Evolutionary conservation across 2,888 invertebrate species (phyloP).

Genomic region (Palloptera scutellata): DNA sequence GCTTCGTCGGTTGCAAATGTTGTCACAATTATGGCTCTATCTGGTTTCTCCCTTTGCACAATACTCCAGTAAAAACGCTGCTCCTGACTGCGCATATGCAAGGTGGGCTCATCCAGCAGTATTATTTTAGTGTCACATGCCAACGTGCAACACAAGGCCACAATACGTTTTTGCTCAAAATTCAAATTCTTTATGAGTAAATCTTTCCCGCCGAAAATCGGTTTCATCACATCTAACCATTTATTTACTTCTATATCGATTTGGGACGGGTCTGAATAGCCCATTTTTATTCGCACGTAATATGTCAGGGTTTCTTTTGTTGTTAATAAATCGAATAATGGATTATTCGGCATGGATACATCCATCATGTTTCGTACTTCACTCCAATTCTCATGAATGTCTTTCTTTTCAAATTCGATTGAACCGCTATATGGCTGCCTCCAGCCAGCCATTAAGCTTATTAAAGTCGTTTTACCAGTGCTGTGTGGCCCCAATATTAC

Average conservation of each 20-base stretch:
- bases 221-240: constrained; percentile 71
- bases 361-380: constrained; percentile 73
- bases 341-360: constrained; percentile 82
- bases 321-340: constrained; percentile 79
- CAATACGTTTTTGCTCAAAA: constrained; percentile 76
- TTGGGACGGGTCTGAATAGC: constrained; percentile 51
- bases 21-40: constrained; percentile 79
- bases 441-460: constrained; percentile 86
- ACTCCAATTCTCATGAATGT: constrained; percentile 69
- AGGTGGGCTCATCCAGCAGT: constrained; percentile 53
- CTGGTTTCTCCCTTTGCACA: constrained; percentile 73
- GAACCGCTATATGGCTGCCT: constrained; percentile 71
- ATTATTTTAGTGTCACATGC: constrained; percentile 71
- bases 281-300: constrained; percentile 73
- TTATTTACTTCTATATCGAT: constrained; percentile 69
- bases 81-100: constrained; percentile 74
- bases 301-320: constrained; percentile 82
- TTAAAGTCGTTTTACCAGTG: constrained; percentile 90
- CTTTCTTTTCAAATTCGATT: constrained; percentile 70
- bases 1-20: constrained; percentile 91
- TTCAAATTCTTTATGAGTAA: constrained; percentile 68
- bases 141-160: constrained; percentile 77
- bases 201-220: constrained; percentile 68
- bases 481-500: constrained; percentile 79
- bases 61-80: constrained; percentile 82